Base-by-base conservation (phyloP, 2,888 invertebrate species). In the Harpalus rubripes region DNA sequence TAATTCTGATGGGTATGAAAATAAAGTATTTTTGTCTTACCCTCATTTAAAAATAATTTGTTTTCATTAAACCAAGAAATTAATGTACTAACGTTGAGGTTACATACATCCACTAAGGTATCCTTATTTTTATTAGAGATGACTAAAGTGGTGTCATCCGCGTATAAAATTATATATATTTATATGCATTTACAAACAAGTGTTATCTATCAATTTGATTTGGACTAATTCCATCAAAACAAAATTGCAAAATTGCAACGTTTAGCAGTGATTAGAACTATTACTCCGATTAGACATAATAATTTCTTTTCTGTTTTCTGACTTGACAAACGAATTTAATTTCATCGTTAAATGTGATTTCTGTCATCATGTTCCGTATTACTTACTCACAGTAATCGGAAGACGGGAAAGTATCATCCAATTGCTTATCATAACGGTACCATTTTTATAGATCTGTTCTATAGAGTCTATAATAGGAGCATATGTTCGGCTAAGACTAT, bases 371-470 rank as follows among this genome's bases (percentile, higher is more conserved):
- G 59, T 52, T 52, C 44, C 44, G 44, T 61, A 61, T 61, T 18
- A 61, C 16, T 59, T 61, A 61, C 59, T 61, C 15, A 15, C 18
- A 63, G 63, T 63, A 63, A 12, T 12, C 10, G 26, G 26, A 26
- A 63, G 26, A 8, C 15, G 18, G 22, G 22, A 63, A 15, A 18
- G 59, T 59, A 59, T 63, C 26, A 63, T 63, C 26, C 63, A 26
- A 63, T 63, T 22, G 63, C 26, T 68, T 15, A n/a, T 8, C 6
- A 41, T 44, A 74, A 74, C 72, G 44, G 44, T 74, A 74, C 0
- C 22, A 44, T 44, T 63, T 74, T 74, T 74, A 74, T 44, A 41
- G 68, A 72, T 72, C 15, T 61, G 4, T 68, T 68, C 26, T 18
- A 52, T 32, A 32, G 32, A 32, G 32, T 32, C 5, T 32, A 63